A percentile compares a stretch with the other conserved stretches of the same genome.
phyloP scores from a whole-genome alignment of 2,888 invertebrate species.

The Carterocephalus palaemon region DNA sequence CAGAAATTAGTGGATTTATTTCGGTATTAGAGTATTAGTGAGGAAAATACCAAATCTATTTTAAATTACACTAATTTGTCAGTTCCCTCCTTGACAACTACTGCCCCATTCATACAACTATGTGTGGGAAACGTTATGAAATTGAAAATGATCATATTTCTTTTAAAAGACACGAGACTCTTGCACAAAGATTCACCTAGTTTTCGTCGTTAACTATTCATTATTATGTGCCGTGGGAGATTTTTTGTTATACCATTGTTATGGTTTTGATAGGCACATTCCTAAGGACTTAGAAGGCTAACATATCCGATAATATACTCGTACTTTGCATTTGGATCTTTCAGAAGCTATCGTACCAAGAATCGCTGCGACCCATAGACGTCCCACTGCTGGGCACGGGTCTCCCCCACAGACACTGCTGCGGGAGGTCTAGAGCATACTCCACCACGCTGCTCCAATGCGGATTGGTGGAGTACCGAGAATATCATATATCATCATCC shows the following conservation, averaged over 20 bases:
- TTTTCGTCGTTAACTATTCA: conserved; percentile 77
- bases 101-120: conserved; percentile 57
- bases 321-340: background rate
- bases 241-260: conserved; percentile 70
- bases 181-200: conserved; percentile 80
- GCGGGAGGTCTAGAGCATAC: no score
- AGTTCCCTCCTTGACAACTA: conserved; percentile 45
- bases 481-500: no score
- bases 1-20: no score
- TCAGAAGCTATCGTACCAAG: background rate
- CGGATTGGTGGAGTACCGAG: no score
- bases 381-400: no score
- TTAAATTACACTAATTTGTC: conserved; percentile 76
- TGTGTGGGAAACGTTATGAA: conserved; percentile 76
- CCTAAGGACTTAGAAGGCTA: conserved; percentile 54
- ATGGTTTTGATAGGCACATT: conserved; percentile 67
- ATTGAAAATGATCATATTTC: conserved; percentile 79
- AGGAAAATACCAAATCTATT: conserved; percentile 67
- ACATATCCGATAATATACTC: background rate
- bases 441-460: no score
- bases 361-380: no score
- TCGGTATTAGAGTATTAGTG: no score
- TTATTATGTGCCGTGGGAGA: conserved; percentile 75
- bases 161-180: conserved; percentile 73
- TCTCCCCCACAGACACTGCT: no score